Base-by-base conservation (phyloP, 2,888 invertebrate species). In the Watsonalla binaria region DNA sequence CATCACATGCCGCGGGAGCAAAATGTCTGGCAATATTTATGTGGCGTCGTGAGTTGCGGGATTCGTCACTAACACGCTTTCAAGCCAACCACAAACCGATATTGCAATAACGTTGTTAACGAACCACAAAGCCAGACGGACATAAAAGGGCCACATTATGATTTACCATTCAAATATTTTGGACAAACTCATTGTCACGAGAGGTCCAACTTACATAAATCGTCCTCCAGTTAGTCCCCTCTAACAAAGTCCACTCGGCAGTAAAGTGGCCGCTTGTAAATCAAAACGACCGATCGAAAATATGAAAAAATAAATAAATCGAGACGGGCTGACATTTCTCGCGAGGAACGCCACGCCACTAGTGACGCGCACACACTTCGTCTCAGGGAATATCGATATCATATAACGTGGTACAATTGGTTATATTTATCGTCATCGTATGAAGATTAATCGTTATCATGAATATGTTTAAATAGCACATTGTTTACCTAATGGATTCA, bases 261-360 rank as follows among this genome's bases (percentile, higher is more conserved):
- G 84, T 88, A 86, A 89, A 88, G 79, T 80, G 83, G 76, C 75
- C 79, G 86, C 78, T 80, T 86, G 87, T 89, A 90, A 89, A 89
- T 89, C 89, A 89, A 85, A 86, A 82, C 77, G 82, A 84, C 76
- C 78, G 84, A 83, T 85, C 78, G 78, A 86, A 86, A 85, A 77
- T 80, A 74, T 72, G 76, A 78, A 78, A 80, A 78, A 76, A 76
- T 72, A 81, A 78, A 84, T 77, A 80, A 78, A 75, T 79, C 76
- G 73, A 75, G 72, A 76, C 78, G 68, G 62, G 69, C 74, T 72
- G 76, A 82, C 82, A 76, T 79, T 79, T 81, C 81, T 82, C 73
- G 73, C 73, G 70, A 72, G 71, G 70, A 72, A 70, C 70, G 64
- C 71, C 66, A 66, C 71, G 57, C 51, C 71, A 57, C 51, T 76